Evolutionary conservation across 2,797 vertebrate species (phyloP).

Genomic region (Peromyscus aztecus): DNA sequence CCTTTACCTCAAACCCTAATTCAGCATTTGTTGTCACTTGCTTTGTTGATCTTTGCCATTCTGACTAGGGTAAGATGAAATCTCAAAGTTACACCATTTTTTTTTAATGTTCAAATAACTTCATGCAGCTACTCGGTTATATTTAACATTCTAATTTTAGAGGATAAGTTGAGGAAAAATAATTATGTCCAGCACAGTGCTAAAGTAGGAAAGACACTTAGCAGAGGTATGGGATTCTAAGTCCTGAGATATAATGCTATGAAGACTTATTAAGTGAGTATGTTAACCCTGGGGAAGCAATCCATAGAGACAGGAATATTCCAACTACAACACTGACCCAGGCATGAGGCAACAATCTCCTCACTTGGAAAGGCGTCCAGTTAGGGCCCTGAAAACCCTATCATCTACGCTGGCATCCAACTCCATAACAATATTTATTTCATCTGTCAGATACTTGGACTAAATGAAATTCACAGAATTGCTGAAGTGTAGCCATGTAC

Average conservation of each 20-base stretch:
- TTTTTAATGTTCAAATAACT: background rate
- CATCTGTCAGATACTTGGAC: constrained; percentile 74
- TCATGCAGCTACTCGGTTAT: constrained; percentile 31
- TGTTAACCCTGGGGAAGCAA: background rate
- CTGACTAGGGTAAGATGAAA: background rate
- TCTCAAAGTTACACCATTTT: background rate
- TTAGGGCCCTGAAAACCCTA: constrained; percentile 57
- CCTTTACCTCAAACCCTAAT: too few species aligned
- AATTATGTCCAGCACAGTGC: background rate
- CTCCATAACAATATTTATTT: constrained; percentile 79
- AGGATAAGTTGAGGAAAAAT: constrained; percentile 31
- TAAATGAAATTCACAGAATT: constrained; percentile 83
- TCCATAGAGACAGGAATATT: constrained; percentile 34
- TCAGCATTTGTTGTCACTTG: background rate
- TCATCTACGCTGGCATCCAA: constrained; percentile 63
- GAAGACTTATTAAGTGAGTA: background rate
- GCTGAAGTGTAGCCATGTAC: constrained; percentile 79
- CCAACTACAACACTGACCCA: constrained; percentile 47
- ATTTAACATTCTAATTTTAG: constrained; percentile 44
- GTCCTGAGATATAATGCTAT: constrained; percentile 41
- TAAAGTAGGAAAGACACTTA: background rate
- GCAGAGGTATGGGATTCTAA: background rate
- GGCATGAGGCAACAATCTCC: background rate
- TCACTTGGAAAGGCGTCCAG: constrained; percentile 66
- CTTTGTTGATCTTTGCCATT: background rate